Conservation (phyloP, 2,113 vertebrate species). For the Etheostoma cragini region DNA sequence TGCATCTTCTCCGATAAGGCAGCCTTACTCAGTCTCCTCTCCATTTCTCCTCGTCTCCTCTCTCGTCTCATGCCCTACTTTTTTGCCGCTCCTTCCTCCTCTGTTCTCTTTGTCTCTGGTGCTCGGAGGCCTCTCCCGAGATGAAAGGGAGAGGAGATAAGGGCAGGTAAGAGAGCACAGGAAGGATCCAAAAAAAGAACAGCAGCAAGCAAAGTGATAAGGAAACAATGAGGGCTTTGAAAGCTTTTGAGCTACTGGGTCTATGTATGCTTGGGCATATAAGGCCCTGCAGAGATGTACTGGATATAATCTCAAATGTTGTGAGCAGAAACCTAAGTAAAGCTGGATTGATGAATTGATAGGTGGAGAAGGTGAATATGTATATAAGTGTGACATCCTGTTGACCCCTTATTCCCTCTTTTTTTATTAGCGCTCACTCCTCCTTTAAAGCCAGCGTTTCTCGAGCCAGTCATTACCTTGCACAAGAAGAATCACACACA, state of each 20-base stretch:
- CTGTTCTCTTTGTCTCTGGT: slow-evolving; percentile 56
- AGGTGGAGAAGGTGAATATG: slow-evolving; percentile 20
- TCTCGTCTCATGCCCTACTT: slow-evolving; percentile 63
- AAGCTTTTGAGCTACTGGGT: slow-evolving; percentile 45
- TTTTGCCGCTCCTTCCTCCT: slow-evolving; percentile 46
- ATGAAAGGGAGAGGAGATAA: slow-evolving; percentile 77
- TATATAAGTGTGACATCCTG: slow-evolving; percentile 32
- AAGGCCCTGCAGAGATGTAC: background rate
- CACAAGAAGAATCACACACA: slow-evolving; percentile 50
- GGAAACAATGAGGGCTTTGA: slow-evolving; percentile 76
- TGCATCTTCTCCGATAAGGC: slow-evolving; percentile 69
- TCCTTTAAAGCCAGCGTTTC: slow-evolving; percentile 45
- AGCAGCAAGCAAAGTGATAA: slow-evolving; percentile 72
- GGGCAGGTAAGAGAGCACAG: slow-evolving; percentile 77
- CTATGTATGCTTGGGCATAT: slow-evolving; percentile 24
- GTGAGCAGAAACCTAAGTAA: slow-evolving; percentile 17
- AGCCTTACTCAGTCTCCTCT: slow-evolving; percentile 41
- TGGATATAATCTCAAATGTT: slow-evolving; percentile 26
- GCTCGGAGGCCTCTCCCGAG: slow-evolving; percentile 65
- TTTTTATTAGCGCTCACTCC: slow-evolving; percentile 51
- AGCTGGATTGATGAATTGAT: background rate
- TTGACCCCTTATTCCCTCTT: slow-evolving; percentile 45
- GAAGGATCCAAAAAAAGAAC: slow-evolving; percentile 69
- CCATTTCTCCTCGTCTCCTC: slow-evolving; percentile 52
- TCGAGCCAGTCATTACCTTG: slow-evolving; percentile 54